Base-by-base conservation (phyloP, 2,113 vertebrate species). In the Dromas ardeola region DNA sequence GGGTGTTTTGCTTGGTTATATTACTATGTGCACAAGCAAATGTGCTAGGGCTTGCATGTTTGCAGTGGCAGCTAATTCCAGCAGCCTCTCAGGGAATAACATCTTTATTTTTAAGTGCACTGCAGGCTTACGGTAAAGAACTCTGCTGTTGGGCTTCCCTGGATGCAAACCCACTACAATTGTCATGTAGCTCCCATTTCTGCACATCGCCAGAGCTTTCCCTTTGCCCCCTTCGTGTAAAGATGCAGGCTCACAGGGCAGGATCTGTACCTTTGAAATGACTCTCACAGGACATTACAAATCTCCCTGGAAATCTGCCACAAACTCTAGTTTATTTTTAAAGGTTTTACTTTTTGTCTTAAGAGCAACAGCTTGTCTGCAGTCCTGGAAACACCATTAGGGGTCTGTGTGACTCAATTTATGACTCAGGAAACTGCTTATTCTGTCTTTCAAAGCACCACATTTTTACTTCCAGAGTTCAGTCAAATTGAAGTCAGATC, bases 361-460 rank as follows among this genome's bases (percentile, higher is more conserved):
- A 67, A 90, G 52, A 89, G 42, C 61, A 95, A 74, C 86, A 82
- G 86, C 82, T 95, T 83, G 81, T 96, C 96, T 97, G 90, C 81
- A 97, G 95, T 96, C 92, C 96, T 97, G 94, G 95, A 96, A 97
- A 97, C 96, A 94, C 88, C 97, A 91, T 95, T 95, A 97, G 89
- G 96, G 94, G 95, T 93, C 96, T 95, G 72, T 95, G 95, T 94
- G 97, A 98, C 93, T 98, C 97, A 97, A 92, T 98, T 97, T 96
- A 95, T 97, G 97, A 96, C 90, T 95, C 97, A 97, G 96, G 95
- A 97, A 98, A 94, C 73, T 93, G 95, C 71, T 95, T 93, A 69
- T 97, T 92, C 93, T 96, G 91, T 74, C 95, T 81, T 96, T 97
- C 84, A 74, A 91, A 97, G 87, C 61, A 74, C 53, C 80, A 61